These are phyloP conservation scores for Scaptodrosophila latifasciaeformis DNA, from an alignment of 2,888 invertebrate genomes.

Conservation along the genomic window DNA sequence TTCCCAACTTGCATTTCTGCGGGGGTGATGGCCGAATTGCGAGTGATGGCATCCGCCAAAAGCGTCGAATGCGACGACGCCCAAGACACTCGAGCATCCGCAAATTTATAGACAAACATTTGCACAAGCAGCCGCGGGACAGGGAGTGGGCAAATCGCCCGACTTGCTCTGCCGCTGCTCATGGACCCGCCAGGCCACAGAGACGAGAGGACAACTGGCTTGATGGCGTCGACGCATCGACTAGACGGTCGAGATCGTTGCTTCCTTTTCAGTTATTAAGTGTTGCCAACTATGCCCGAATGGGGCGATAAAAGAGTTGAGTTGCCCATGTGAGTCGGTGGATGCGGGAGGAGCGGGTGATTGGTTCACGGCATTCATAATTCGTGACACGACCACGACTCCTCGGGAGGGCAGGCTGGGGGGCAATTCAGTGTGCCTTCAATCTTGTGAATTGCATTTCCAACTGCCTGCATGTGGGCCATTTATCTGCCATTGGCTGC, in stretches of 20 bases:
- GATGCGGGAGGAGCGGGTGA: not conserved
- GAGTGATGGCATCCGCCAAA: constrained; percentile 71
- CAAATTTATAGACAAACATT: constrained; percentile 71
- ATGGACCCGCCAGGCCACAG: not conserved
- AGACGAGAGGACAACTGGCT: not conserved
- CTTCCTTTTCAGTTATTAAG: constrained; percentile 73
- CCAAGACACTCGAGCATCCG: constrained; percentile 69
- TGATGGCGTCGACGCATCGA: constrained; percentile 28
- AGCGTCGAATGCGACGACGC: constrained; percentile 45
- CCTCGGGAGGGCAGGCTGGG: constrained; percentile 5
- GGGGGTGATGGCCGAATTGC: constrained; percentile 34
- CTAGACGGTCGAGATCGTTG: constrained; percentile 56
- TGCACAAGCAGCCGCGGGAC: constrained; percentile 47
- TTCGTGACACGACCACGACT: constrained; percentile 47
- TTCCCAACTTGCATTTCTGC: constrained; percentile 32
- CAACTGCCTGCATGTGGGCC: constrained; percentile 52
- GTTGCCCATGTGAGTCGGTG: not conserved
- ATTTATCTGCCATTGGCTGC: constrained; percentile 49
- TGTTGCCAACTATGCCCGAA: constrained; percentile 61
- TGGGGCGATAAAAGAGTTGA: constrained; percentile 59
- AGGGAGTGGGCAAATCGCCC: constrained; percentile 21
- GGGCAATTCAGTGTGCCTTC: constrained; percentile 33
- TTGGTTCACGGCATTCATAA: constrained; percentile 39
- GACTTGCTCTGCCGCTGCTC: too few species aligned
- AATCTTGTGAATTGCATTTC: constrained; percentile 53